These are phyloP conservation scores for Homarus gammarus DNA, from an alignment of 2,888 invertebrate genomes.

Conservation along the genomic window DNA sequence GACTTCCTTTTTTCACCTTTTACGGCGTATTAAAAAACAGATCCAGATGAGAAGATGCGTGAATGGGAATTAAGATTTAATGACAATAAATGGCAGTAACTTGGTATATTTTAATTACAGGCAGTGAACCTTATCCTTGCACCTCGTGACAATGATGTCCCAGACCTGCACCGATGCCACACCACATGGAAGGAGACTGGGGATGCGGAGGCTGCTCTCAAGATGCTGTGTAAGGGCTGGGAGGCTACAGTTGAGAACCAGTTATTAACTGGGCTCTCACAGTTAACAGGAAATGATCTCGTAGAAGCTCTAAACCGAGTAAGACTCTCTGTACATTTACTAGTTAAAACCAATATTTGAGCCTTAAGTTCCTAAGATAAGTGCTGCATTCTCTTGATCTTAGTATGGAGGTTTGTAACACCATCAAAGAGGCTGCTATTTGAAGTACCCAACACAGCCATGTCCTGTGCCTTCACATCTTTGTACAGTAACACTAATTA, in stretches of 20 bases:
- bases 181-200: constrained; percentile 84
- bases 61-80: not conserved
- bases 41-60: not conserved
- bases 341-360: not conserved
- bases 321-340: constrained; percentile 74
- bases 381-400: too few relatives aligned
- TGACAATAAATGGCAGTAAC: not conserved
- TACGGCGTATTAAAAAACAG: not conserved
- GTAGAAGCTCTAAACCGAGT: constrained; percentile 84
- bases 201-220: constrained; percentile 84
- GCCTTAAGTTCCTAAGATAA: too few relatives aligned
- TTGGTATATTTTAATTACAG: constrained; percentile 17
- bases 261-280: constrained; percentile 84
- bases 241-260: constrained; percentile 84
- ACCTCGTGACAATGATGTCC: constrained; percentile 83
- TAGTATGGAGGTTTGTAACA: too few relatives aligned
- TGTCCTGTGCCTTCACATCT: too few relatives aligned
- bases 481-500: too few relatives aligned
- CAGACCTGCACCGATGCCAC: constrained; percentile 84
- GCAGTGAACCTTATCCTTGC: constrained; percentile 85
- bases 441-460: too few relatives aligned
- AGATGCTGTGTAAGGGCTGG: constrained; percentile 77
- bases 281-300: constrained; percentile 83
- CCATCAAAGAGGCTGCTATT: too few relatives aligned
- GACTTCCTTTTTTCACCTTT: not conserved